Conservation (phyloP, 2,113 vertebrate species). For the Syrmaticus mikado region DNA sequence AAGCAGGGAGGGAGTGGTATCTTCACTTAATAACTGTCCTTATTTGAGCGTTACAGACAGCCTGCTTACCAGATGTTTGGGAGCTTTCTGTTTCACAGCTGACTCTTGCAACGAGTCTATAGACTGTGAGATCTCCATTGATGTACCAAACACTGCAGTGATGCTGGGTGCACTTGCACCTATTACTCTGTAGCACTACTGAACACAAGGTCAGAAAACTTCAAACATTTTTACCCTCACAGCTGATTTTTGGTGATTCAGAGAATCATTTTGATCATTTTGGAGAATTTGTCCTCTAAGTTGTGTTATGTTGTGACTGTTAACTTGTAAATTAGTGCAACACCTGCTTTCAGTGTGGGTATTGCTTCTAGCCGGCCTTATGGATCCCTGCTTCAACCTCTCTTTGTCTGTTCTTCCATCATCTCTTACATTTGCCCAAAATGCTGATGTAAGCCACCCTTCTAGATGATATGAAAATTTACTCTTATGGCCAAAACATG, state of each 20-base stretch:
- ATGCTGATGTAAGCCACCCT: neutral
- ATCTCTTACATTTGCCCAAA: neutral
- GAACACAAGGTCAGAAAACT: neutral
- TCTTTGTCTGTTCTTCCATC: neutral
- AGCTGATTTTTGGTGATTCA: neutral
- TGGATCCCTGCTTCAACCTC: neutral
- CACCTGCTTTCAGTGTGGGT: rapidly evolving
- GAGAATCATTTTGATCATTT: neutral
- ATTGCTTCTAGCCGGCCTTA: neutral
- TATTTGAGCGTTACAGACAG: neutral
- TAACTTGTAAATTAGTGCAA: neutral
- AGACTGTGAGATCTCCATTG: neutral
- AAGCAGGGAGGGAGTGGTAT: neutral
- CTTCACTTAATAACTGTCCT: neutral
- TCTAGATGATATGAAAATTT: neutral
- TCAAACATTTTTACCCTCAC: neutral
- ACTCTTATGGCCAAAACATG: neutral
- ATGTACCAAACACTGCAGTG: neutral
- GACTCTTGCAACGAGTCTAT: neutral
- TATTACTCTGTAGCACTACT: neutral
- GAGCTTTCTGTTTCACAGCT: neutral
- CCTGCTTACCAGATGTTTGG: neutral
- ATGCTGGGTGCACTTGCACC: neutral
- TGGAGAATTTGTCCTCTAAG: neutral
- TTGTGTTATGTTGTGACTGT: neutral